Evolutionary conservation across 2,113 vertebrate genomes (phyloP), one percentile per base, ranked within the genome.

Genomic region (Tylochromis polylepis): DNA sequence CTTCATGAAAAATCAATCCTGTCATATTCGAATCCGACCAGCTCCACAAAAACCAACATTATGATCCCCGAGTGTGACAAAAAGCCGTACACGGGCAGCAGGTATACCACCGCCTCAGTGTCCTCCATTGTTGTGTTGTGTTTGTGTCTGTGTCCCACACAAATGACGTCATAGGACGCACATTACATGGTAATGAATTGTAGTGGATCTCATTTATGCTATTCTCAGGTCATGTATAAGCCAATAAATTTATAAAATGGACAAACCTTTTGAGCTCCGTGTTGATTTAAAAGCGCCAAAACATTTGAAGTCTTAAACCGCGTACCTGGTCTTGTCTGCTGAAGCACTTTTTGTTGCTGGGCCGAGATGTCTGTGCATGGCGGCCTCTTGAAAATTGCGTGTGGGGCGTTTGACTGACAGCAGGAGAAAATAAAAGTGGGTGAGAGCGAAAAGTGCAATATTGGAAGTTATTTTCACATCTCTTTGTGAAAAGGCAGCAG

Each of bases 151-250:
- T 65, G 34, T 38, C 34, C 34, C 34, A 5, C 36, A n/a, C 34
- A 65, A 65, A 38, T 65, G 60, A 65, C 1, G 34, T 65, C 4
- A n/a, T 1, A 11, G 60, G 6, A 11, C 0, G 6, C 0, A 6
- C 60, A 65, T 38, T 34, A 65, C 2, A 34, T 65, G 20, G 60
- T 38, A 38, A 18, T 65, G 34, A 65, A 65, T 65, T 38, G 6
- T 8, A 38, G 38, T 65, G 11, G 20, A 65, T 43, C 41, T 43
- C 11, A 43, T 43, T 9, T 8, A 20, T 53, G 9, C 8, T 20
- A 60, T 43, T 27, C 14, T 72, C 12, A 46, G 8, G 16, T 27
- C 5, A 4, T 75, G 10, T 51, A 20, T 27, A 22, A 49, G 24
- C 16, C 22, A 3, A 12, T 51, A 20, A 10, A 1, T 49, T 31